These are phyloP conservation scores for Meteorus colon DNA, from an alignment of 2,888 invertebrate genomes.

Conservation along the genomic window DNA sequence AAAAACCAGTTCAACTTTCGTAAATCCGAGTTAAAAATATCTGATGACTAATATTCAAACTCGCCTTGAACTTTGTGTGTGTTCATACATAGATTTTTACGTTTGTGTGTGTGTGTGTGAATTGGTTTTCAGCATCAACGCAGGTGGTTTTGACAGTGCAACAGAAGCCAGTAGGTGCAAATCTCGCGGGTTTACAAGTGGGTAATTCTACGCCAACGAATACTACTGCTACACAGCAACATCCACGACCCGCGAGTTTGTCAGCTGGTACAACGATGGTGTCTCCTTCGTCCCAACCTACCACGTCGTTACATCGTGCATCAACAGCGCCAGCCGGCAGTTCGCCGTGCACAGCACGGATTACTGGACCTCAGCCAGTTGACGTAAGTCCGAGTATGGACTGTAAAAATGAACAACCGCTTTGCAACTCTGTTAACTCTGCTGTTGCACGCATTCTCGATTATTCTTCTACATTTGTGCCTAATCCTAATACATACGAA, in stretches of 20 bases:
- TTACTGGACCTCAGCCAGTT: slow-evolving; percentile 90
- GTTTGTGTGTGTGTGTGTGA: not conserved
- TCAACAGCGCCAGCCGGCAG: slow-evolving; percentile 72
- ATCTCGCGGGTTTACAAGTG: slow-evolving; percentile 62
- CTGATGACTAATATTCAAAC: slow-evolving; percentile 55
- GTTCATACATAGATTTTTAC: not conserved
- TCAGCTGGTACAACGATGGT: slow-evolving; percentile 66
- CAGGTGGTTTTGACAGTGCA: slow-evolving; percentile 83
- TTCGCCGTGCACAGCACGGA: slow-evolving; percentile 79
- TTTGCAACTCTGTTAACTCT: slow-evolving; percentile 33
- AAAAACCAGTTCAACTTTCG: not conserved
- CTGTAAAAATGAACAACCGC: slow-evolving; percentile 14
- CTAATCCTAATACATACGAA: slow-evolving; percentile 24
- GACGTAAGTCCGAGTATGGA: slow-evolving; percentile 80
- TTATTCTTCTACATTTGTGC: slow-evolving; percentile 31
- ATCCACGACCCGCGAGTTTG: slow-evolving; percentile 72
- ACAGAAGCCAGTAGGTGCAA: slow-evolving; percentile 72
- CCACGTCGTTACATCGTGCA: slow-evolving; percentile 70
- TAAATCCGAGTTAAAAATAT: slow-evolving; percentile 51
- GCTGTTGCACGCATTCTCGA: slow-evolving; percentile 30
- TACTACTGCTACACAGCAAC: slow-evolving; percentile 64
- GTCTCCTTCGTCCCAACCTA: slow-evolving; percentile 64
- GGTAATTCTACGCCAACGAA: slow-evolving; percentile 31
- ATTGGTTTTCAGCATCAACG: slow-evolving; percentile 76
- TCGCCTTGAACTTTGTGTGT: slow-evolving; percentile 11